Percentiles rank a stretch among this genome's conserved stretches.
These are phyloP conservation scores for Diabrotica virgifera DNA, from an alignment of 1,140 invertebrate genomes.

Conservation along the genomic window DNA sequence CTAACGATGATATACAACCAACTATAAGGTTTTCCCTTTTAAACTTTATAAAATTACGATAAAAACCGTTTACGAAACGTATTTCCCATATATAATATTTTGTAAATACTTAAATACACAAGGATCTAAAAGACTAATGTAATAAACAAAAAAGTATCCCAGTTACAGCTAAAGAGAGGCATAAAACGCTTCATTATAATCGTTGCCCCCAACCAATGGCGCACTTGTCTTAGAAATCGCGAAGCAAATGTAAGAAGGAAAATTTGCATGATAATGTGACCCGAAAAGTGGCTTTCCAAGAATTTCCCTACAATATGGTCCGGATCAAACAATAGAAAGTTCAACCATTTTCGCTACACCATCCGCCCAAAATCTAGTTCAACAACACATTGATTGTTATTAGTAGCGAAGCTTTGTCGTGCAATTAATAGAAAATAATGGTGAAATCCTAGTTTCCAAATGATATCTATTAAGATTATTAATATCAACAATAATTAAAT, in stretches of 20 bases:
- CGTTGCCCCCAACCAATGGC: conserved; percentile 33
- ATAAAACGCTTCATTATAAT: conserved; percentile 38
- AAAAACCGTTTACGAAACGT: too few species aligned
- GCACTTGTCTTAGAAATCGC: conserved; percentile 42
- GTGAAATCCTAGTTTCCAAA: too few species aligned
- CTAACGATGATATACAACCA: too few species aligned
- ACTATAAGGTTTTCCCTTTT: too few species aligned
- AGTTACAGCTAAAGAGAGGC: conserved; percentile 15
- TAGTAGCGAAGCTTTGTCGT: neutral
- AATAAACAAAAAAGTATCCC: too few species aligned
- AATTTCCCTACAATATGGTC: conserved; percentile 20
- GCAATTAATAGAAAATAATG: too few species aligned
- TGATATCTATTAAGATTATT: too few species aligned
- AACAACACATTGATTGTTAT: conserved; percentile 18
- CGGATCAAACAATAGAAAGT: conserved; percentile 20
- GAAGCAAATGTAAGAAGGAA: conserved; percentile 44
- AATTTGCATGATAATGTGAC: conserved; percentile 46
- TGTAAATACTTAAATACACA: too few species aligned
- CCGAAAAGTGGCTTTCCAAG: conserved; percentile 35
- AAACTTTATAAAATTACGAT: too few species aligned
- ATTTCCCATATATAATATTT: too few species aligned
- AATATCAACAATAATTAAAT: too few species aligned
- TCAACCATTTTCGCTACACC: conserved; percentile 12
- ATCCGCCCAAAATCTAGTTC: conserved; percentile 15
- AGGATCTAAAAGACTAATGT: too few species aligned